phyloP scores from a whole-genome alignment of 2,797 vertebrate species.

The Gymnothorax javanicus region DNA sequence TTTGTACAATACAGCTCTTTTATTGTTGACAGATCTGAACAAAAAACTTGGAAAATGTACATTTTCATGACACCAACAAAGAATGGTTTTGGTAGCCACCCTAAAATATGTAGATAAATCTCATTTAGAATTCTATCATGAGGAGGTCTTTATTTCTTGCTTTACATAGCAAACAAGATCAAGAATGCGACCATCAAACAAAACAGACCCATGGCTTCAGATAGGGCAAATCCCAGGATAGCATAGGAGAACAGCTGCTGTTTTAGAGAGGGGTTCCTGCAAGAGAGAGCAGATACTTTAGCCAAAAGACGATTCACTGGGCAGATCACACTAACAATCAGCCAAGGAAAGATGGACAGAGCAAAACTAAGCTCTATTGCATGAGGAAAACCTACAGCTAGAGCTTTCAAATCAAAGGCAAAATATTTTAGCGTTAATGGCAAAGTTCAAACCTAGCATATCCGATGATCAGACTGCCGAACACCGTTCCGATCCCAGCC shows the following conservation, averaged over 20 bases:
- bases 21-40: slow-evolving; percentile 81
- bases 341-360: background rate
- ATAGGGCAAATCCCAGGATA: slow-evolving; percentile 98
- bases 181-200: slow-evolving; percentile 99
- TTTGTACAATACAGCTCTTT: slow-evolving; percentile 75
- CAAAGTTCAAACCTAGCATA: slow-evolving; percentile 88
- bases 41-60: slow-evolving; percentile 83
- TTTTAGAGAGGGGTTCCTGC: slow-evolving; percentile 97
- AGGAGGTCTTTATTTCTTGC: slow-evolving; percentile 62
- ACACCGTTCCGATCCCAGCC: slow-evolving; percentile 98
- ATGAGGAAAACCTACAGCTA: too few species aligned
- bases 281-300: slow-evolving; percentile 37
- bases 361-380: too few species aligned
- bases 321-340: background rate
- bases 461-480: slow-evolving; percentile 98
- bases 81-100: slow-evolving; percentile 86
- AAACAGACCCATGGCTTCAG: slow-evolving; percentile 99
- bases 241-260: slow-evolving; percentile 99
- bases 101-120: slow-evolving; percentile 87
- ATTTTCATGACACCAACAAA: slow-evolving; percentile 86
- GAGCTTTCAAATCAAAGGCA: background rate
- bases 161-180: slow-evolving; percentile 98
- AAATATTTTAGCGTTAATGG: background rate
- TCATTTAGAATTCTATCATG: slow-evolving; percentile 69
- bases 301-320: background rate